These are phyloP conservation scores for Chionoecetes opilio DNA, from an alignment of 1,140 invertebrate genomes.

Conservation along the genomic window DNA sequence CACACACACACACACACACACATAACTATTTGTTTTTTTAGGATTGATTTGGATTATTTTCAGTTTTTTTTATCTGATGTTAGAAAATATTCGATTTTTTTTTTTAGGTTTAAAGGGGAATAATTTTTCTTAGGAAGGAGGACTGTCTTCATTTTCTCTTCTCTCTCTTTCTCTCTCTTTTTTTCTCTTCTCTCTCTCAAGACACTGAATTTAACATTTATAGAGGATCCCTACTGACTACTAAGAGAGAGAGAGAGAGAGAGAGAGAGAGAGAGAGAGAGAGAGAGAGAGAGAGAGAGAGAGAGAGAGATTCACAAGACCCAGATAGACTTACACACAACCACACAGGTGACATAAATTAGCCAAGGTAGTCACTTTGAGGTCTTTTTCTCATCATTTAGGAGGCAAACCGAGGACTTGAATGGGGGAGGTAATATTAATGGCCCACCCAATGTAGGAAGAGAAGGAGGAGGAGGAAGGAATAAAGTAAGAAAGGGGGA, in stretches of 20 bases:
- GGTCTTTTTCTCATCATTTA: neutral
- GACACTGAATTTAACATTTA: neutral
- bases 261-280: conserved; percentile 32
- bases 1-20: too few species aligned
- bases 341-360: too few species aligned
- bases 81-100: too few species aligned
- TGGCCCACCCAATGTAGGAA: neutral
- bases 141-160: too few species aligned
- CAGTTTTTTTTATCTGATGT: too few species aligned
- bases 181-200: too few species aligned
- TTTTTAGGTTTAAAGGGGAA: too few species aligned
- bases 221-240: neutral
- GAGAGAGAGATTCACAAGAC: neutral
- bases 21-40: too few species aligned
- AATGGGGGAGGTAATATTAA: neutral
- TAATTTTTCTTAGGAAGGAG: too few species aligned
- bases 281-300: conserved; percentile 24
- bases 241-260: conserved; percentile 14
- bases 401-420: neutral
- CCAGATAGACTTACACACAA: too few species aligned
- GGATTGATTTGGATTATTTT: too few species aligned
- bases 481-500: neutral
- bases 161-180: too few species aligned
- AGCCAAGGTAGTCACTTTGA: neutral
- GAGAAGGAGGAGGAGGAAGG: neutral